These are phyloP conservation scores for Morone saxatilis DNA, from an alignment of 2,113 vertebrate species.

Conservation along the genomic window DNA sequence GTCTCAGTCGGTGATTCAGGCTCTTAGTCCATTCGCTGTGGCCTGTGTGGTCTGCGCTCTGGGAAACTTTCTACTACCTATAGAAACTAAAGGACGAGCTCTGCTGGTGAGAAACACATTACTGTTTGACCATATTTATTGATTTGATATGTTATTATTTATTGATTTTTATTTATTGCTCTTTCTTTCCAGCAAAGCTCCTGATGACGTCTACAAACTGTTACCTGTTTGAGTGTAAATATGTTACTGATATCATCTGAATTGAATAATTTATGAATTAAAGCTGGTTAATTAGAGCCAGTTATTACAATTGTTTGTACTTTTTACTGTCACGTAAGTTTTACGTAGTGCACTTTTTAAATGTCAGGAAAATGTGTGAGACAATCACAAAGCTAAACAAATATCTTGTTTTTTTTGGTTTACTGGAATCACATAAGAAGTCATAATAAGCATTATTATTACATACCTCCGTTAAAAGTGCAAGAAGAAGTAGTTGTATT, in stretches of 20 bases:
- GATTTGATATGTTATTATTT: not conserved
- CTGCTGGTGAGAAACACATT: constrained; percentile 85
- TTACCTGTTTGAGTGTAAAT: constrained; percentile 27
- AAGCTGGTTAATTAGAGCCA: not conserved
- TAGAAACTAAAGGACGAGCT: constrained; percentile 93
- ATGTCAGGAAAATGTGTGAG: not conserved
- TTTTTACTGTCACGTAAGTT: not conserved
- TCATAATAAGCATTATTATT: not conserved
- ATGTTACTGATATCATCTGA: not conserved
- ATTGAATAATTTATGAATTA: not conserved
- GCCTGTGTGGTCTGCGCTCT: constrained; percentile 87
- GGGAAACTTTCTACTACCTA: constrained; percentile 89
- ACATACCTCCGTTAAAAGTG: too few relatives aligned
- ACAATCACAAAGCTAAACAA: not conserved
- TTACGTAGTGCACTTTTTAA: not conserved
- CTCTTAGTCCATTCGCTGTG: constrained; percentile 88
- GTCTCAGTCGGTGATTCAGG: constrained; percentile 86
- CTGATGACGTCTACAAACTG: constrained; percentile 45
- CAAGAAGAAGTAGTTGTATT: not conserved
- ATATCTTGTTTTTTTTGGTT: not conserved
- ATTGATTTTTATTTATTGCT: not conserved
- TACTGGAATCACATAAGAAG: not conserved
- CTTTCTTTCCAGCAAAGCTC: constrained; percentile 78
- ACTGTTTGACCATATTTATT: not conserved
- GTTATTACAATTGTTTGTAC: not conserved